These are phyloP conservation scores for Sarcophaga subvicina DNA, from an alignment of 2,888 invertebrate genomes.

Conservation along the genomic window DNA sequence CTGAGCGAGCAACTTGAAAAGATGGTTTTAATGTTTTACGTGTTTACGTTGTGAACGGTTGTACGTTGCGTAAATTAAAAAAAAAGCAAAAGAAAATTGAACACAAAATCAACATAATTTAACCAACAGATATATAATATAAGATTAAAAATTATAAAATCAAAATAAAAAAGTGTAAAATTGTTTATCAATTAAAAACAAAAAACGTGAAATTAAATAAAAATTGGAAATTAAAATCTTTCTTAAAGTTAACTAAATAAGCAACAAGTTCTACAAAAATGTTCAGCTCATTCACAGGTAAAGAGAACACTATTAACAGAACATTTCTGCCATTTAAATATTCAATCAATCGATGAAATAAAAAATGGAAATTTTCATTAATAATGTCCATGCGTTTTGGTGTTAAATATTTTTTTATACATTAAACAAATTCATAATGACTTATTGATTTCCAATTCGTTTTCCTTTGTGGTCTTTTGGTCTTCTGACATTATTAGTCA, in stretches of 20 bases:
- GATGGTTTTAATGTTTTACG: slow-evolving; percentile 72
- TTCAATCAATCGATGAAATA: not conserved
- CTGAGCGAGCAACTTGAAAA: slow-evolving; percentile 25
- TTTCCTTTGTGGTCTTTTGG: not conserved
- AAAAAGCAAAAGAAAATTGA: slow-evolving; percentile 30
- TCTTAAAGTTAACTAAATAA: slow-evolving; percentile 40
- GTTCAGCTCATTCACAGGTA: slow-evolving; percentile 82
- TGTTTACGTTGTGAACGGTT: slow-evolving; percentile 76
- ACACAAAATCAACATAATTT: slow-evolving; percentile 1
- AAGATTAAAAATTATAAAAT: slow-evolving; percentile 31
- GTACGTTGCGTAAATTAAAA: slow-evolving; percentile 71
- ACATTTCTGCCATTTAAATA: not conserved
- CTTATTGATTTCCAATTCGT: slow-evolving; percentile 55
- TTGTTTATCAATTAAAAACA: slow-evolving; percentile 51
- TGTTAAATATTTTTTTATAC: not conserved
- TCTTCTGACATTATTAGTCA: slow-evolving; percentile 45
- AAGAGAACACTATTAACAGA: not conserved
- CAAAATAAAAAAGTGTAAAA: slow-evolving; percentile 34
- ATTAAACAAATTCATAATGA: slow-evolving; percentile 9
- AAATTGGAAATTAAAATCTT: slow-evolving; percentile 14
- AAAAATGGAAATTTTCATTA: not conserved
- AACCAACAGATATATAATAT: slow-evolving; percentile 54
- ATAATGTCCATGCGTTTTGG: slow-evolving; percentile 22
- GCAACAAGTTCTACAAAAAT: slow-evolving; percentile 71
- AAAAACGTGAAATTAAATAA: slow-evolving; percentile 20